Base-by-base conservation (phyloP, 2,888 invertebrate genomes). In the Enchytraeus crypticus region DNA sequence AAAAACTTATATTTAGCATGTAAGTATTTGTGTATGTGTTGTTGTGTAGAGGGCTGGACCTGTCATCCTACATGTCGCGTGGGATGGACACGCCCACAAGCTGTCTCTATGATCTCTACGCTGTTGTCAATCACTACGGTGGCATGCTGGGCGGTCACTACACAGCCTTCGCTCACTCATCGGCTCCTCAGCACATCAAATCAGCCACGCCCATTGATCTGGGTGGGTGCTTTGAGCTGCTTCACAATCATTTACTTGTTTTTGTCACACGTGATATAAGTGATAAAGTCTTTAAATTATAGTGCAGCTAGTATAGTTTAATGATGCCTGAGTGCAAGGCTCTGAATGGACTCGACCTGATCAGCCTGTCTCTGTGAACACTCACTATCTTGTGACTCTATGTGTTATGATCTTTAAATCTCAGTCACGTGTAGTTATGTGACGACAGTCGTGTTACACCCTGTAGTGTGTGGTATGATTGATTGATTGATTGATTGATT, bases 141-240 rank as follows among this genome's bases (percentile, higher is more conserved):
- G 79, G 77, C 54, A 78, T 79, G 53, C 71, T 79, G 55, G 81
- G 81, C 11, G 83, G 83, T 18, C 83, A 83, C 69, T 83, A 83
- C 71, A 81, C 82, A 5, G 73, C 81, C 1, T 79, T 73, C 69
- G 82, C 80, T 2, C 71, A 81, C 21, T 76, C 79, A 53, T 72
- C 78, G 21, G 75, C 77, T 47, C 64, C 62, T 33, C 66, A 66
- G n/a, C 72, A 75, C 57, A 68, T n/a, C n/a, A n/a, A n/a, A n/a
- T n/a, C n/a, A n/a, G n/a, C 71, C 2, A 69, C 71, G n/a, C 70
- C 71, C 46, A 78, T 74, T 60, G 77, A 79, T 69, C 74, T 80
- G 11, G 81, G 82, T 81, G 66, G 69, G 77, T 71, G 27, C 3
- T 3, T 23, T 5, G 55, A 3, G 3, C 29, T 21, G n/a, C 1